Conservation (phyloP, 2,113 vertebrate species). For the Anolis sagrei region DNA sequence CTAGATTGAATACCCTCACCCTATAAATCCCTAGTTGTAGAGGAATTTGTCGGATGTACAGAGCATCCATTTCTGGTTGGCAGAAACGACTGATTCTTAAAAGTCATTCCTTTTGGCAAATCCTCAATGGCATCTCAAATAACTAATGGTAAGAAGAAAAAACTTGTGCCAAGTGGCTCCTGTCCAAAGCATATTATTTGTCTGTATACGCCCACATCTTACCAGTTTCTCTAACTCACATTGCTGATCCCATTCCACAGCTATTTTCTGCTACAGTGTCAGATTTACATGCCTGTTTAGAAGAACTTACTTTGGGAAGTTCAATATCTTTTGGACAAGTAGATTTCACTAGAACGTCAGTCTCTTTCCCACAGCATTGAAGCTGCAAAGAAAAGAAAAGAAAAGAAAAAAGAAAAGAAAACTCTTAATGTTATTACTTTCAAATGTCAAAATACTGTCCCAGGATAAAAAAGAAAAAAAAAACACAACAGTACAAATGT, state of each 20-base stretch:
- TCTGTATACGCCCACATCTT: not conserved
- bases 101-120: not conserved
- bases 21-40: slow-evolving; percentile 10
- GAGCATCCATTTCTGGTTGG: not conserved
- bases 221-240: not conserved
- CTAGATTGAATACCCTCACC: not conserved
- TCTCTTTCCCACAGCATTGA: slow-evolving; percentile 82
- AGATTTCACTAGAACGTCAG: slow-evolving; percentile 62
- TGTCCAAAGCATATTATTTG: not conserved
- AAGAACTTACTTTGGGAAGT: slow-evolving; percentile 73
- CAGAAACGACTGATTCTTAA: not conserved
- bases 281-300: not conserved
- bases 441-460: not conserved
- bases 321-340: slow-evolving; percentile 78
- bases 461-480: too few relatives aligned
- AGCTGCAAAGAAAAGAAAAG: slow-evolving; percentile 65
- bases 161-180: not conserved
- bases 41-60: slow-evolving; percentile 1
- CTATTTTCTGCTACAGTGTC: slow-evolving; percentile 1
- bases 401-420: not conserved
- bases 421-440: not conserved
- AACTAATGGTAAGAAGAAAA: not conserved
- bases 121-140: slow-evolving; percentile 7
- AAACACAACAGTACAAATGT: too few relatives aligned
- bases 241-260: not conserved